phyloP scores from a whole-genome alignment of 2,113 vertebrate species.

The Casuarius casuarius region DNA sequence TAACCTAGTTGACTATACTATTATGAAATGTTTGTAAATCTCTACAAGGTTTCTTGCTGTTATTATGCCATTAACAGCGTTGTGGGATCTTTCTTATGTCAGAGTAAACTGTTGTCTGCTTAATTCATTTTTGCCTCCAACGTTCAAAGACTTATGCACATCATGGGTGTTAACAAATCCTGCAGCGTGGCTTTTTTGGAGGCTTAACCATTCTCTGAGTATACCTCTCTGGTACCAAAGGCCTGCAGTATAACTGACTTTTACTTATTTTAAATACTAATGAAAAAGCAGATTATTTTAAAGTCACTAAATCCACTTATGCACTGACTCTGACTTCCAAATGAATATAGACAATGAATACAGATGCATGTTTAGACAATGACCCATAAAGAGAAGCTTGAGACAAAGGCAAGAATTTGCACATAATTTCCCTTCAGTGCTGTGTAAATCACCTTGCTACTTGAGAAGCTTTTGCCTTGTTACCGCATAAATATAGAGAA shows the following conservation, averaged over 20 bases:
- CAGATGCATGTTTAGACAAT: accelerated
- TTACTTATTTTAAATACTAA: not conserved
- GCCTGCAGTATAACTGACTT: not conserved
- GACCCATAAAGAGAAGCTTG: not conserved
- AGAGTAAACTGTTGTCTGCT: not conserved
- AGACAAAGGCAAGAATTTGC: not conserved
- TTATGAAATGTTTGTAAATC: too few relatives aligned
- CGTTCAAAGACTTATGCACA: not conserved
- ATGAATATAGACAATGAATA: accelerated
- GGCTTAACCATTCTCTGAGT: not conserved
- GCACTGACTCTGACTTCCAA: accelerated
- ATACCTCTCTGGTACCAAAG: not conserved
- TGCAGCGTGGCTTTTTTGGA: not conserved
- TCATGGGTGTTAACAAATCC: not conserved
- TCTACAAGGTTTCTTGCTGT: not conserved
- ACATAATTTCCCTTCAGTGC: not conserved
- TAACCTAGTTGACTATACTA: not conserved
- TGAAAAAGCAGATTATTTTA: not conserved
- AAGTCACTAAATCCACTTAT: not conserved
- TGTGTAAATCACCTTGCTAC: accelerated
- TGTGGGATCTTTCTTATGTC: not conserved
- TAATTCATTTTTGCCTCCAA: not conserved
- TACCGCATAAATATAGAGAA: not conserved
- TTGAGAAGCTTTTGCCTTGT: not conserved
- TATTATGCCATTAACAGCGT: not conserved